Base-by-base conservation (phyloP, 2,888 invertebrate species). In the Cataglyphis livida region DNA sequence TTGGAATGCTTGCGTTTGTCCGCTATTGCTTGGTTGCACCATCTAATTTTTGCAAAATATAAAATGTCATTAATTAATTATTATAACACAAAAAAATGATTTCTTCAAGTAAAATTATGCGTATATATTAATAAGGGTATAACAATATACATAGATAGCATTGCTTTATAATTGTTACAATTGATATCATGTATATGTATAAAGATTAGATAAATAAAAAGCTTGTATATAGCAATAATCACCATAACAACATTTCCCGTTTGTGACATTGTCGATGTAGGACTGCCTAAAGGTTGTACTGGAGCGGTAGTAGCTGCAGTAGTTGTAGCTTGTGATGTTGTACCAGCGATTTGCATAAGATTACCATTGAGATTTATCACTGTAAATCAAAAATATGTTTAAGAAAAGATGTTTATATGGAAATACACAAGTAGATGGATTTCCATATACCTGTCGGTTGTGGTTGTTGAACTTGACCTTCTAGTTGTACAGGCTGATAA, bases 281-380 rank as follows among this genome's bases (percentile, higher is more conserved):
- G 94, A 90, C 88, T 95, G 94, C 92, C 95, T 95, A 88, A 95
- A 93, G 73, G 96, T 79, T 93, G 95, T 28, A 94, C 94, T 4
- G 94, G 93, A 88, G 92, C 94, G 89, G 88, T 95, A 89, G 94
- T 90, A 1, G 95, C 95, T 0, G 96, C 95, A 3, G 96, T 95
- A 9, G 95, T 92, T 12, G 95, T 90, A 1, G 93, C 90, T 64
- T 94, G 94, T 0, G 95, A 86, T 1, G 94, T 92, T 18, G 95
- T 93, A 21, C 95, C 95, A 4, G 96, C 95, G 73, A 97, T 95
- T 95, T 98, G 97, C 90, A 98, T 97, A 74, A 98, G 92, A 92
- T 97, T 97, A 4, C 97, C 97, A 93, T 97, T 97, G 70, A 98
- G 95, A 91, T 97, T 97, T 78, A 97, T 96, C 65, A 97, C 96